Evolutionary conservation across 2,888 invertebrate genomes (phyloP), one percentile per base, ranked within the genome.

Genomic region (Metalampra italica): DNA sequence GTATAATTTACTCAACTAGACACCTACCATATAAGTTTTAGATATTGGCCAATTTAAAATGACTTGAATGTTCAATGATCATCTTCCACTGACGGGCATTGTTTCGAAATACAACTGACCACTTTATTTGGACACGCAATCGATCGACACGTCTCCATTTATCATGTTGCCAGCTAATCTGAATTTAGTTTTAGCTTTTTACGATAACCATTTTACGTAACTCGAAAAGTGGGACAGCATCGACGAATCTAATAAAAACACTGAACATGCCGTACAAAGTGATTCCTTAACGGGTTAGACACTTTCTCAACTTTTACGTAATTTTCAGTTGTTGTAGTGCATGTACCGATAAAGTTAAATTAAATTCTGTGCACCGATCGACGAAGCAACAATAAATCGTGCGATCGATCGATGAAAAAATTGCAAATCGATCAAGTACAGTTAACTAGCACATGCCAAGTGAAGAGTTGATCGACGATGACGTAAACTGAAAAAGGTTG

Each of bases 401-500:
- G 11, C n/a, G 36, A n/a, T 36, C n/a, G 36, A 45, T 45, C 45
- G 41, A 42, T 43, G 22, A 22, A 22, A 46, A 37, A 38, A 53
- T 50, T 43, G 49, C 41, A 44, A 53, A 57, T 53, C 48, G 46
- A 54, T 50, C 50, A 44, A 46, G 29, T 5, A 22, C 22, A 29
- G 9, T 14, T 45, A 29, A 38, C 32, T 45, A 38, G 29, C 37
- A 29, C 29, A 38, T 29, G 14, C 30, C 32, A 32, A 12, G 29
- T 13, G 34, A 57, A 58, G 50, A 71, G 57, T 57, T 56, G 62
- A 59, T 63, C 62, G 60, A 67, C 62, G 60, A 67, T 76, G 74
- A 75, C 75, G 77, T 76, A 76, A 77, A 75, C 68, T 69, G 66
- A 64, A 78, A 82, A 79, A 75, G 73, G 71, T 65, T 60, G 67